A percentile compares a stretch with the other conserved stretches of the same genome.
These are phyloP conservation scores for Zapus hudsonius DNA, from an alignment of 2,113 vertebrate genomes.

Conservation along the genomic window DNA sequence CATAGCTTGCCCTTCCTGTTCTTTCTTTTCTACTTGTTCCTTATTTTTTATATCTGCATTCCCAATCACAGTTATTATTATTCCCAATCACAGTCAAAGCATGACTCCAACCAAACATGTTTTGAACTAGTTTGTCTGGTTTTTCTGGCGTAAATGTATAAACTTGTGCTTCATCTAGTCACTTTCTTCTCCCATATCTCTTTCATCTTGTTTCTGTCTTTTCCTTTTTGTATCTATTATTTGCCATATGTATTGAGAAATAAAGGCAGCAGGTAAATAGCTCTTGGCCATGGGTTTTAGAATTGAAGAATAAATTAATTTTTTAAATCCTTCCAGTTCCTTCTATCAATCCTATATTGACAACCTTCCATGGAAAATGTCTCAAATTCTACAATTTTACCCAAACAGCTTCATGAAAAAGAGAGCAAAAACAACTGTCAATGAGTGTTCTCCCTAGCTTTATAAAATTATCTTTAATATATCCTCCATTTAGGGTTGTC, in stretches of 20 bases:
- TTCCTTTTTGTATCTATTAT: not conserved
- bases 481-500: not conserved
- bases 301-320: not conserved
- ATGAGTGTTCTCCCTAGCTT: not conserved
- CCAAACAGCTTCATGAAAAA: conserved; percentile 20
- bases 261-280: not conserved
- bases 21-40: not conserved
- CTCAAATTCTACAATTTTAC: not conserved
- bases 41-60: not conserved
- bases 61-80: not conserved
- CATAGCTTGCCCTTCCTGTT: not conserved
- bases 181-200: not conserved
- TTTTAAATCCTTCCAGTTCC: conserved; percentile 2
- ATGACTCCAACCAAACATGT: conserved; percentile 14
- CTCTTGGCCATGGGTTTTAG: not conserved
- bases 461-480: not conserved
- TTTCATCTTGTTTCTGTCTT: not conserved
- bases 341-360: not conserved
- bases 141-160: not conserved
- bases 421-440: not conserved
- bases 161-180: not conserved
- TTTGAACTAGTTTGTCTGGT: conserved; percentile 39
- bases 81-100: conserved; percentile 24
- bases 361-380: not conserved
- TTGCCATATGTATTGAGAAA: not conserved